Evolutionary conservation across 2,888 invertebrate species (phyloP), one percentile per base, ranked within the genome.

Genomic region (Dugesia japonica): DNA sequence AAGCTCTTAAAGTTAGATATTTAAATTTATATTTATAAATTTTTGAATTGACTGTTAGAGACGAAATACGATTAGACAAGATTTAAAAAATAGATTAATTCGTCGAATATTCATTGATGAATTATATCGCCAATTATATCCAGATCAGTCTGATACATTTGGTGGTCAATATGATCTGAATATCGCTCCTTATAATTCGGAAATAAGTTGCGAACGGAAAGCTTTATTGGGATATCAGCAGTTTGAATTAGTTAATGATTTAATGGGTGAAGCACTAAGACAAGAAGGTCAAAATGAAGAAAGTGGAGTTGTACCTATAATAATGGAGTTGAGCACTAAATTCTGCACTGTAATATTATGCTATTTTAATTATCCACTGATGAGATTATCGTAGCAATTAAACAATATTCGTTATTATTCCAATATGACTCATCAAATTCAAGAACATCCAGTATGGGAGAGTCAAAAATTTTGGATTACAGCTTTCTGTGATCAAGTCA

Each of bases 201-300:
- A 56, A 56, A 56, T 56, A 4, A 56, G 56, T n/a, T 56, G 42
- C 17, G 56, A 26, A 42, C 15, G 56, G 17, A 56, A 56, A 56
- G 75, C 77, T 27, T n/a, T 28, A 20, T 76, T 77, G 4, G 71
- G 23, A n/a, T 71, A 28, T 23, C 77, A 76, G 26, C 77, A 77
- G 75, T 77, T 77, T 77, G 77, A 77, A 31, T 77, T 77, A 71
- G 75, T 77, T 17, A 28, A 77, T 71, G 77, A 77, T 56, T 71
- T 77, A 13, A 28, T 77, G 42, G 77, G 77, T 4, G 77, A 77
- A 31, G 77, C 77, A 7, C 26, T 77, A 38, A 28, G 74, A 20
- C 77, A 77, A 23, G 77, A 77, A 27, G 71, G 26, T 1, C 75
- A 38, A 42, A 23, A 71, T 9, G 77, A 77, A 28, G 56, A 74